Percentiles rank a stretch among this genome's conserved stretches.
These are phyloP conservation scores for Scrobipalpa costella DNA, from an alignment of 2,888 invertebrate species.

Conservation along the genomic window DNA sequence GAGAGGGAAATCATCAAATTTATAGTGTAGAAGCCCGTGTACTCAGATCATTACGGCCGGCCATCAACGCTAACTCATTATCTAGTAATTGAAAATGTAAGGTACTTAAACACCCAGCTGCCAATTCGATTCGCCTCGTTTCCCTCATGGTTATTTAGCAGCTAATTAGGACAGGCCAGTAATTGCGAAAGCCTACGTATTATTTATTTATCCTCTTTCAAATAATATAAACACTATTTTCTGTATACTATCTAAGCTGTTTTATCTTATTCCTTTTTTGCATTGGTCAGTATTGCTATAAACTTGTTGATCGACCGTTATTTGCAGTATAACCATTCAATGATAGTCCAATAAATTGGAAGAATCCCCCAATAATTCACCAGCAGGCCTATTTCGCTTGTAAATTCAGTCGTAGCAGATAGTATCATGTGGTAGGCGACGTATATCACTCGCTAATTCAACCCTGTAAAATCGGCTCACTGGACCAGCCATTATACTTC, in stretches of 20 bases:
- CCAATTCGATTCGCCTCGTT: conserved; percentile 8
- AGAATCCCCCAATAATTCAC: neutral
- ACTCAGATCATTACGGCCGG: conserved; percentile 1
- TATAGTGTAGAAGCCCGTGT: neutral
- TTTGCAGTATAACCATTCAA: neutral
- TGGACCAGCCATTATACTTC: neutral
- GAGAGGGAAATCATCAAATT: conserved; percentile 2
- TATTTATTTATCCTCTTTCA: neutral
- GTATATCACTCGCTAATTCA: neutral
- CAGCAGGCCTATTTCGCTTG: conserved; percentile 2
- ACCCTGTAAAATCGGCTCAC: conserved; percentile 5
- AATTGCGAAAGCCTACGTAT: conserved; percentile 1
- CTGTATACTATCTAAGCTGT: neutral
- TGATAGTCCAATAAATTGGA: neutral
- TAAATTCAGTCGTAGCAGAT: neutral
- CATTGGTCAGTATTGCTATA: neutral
- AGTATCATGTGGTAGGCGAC: neutral
- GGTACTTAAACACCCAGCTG: conserved; percentile 6
- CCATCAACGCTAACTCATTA: conserved; percentile 8
- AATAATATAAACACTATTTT: neutral
- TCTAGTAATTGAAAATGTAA: conserved; percentile 4
- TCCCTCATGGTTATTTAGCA: conserved; percentile 2
- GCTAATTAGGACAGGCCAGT: neutral
- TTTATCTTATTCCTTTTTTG: no score
- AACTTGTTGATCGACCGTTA: neutral